Evolutionary conservation across 37 sponge, comb jelly and placozoan species (phyloP), one percentile per base, ranked within the genome.

Genomic region (Spongia lamella): DNA sequence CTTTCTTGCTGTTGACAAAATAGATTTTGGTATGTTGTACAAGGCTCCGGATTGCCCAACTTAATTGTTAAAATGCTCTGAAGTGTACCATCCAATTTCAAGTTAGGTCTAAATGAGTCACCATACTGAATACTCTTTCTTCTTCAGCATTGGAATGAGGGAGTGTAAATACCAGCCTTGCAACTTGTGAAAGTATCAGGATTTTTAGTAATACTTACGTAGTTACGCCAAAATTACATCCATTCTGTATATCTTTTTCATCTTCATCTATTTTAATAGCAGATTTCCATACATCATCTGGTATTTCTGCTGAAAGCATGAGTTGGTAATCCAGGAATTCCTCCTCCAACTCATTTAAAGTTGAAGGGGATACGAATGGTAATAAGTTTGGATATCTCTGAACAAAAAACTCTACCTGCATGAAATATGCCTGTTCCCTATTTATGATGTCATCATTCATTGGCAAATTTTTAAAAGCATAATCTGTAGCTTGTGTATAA

Each of bases 221-320:
- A 72, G 25, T 19, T 74, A 74, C 7, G n/a, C 26, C 75, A 61
- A 74, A 11, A 74, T n/a, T 14, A 74, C 63, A 74, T 74, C 62
- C 62, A 60, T 58, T 4, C 75, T 37, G 50, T 74, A 60, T 36
- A 59, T 16, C 26, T 38, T 61, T 47, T 43, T 43, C 47, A 5
- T 43, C 9, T 13, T 43, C 47, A 13, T 43, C 47, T 43, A 43
- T 43, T 43, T 13, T 43, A 9, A 43, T 43, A 13, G 47, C 47
- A 43, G 47, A 43, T 43, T 43, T 43, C 47, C 47, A 43, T 43
- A 43, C 47, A 43, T 43, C 47, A 43, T 43, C 9, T 13, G 47
- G 47, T 43, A 43, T 43, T 43, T 43, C 47, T 43, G 47, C 47
- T 13, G 47, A 13, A 9, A 43, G 47, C 69, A 68, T 40, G 7